phyloP scores from a whole-genome alignment of 2,113 vertebrate genomes.

The Scopus umbretta region DNA sequence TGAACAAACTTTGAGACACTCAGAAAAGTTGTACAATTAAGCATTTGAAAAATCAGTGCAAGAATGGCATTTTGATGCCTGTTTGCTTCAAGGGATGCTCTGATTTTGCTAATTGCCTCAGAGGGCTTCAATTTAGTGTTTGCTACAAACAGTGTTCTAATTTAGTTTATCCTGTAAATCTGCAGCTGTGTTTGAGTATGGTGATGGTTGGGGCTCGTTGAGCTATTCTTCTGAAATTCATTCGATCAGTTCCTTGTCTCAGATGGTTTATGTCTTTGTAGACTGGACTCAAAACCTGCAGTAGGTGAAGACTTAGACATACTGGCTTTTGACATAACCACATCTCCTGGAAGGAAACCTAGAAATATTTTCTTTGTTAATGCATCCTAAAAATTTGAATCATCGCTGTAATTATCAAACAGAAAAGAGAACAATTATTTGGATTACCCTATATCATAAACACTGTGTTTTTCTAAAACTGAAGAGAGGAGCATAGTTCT shows the following conservation, averaged over 20 bases:
- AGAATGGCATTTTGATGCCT: constrained; percentile 27
- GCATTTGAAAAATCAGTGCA: constrained; percentile 31
- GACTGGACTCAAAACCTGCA: neutral
- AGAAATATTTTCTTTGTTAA: neutral
- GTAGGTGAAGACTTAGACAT: neutral
- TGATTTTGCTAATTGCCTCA: constrained; percentile 66
- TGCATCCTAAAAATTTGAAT: neutral
- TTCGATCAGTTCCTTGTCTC: neutral
- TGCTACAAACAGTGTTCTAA: constrained; percentile 63
- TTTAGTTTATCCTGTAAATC: constrained; percentile 14
- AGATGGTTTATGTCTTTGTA: constrained; percentile 23
- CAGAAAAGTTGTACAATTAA: neutral
- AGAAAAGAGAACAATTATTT: neutral
- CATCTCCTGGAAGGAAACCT: neutral
- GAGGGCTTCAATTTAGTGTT: constrained; percentile 61
- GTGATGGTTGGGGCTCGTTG: neutral
- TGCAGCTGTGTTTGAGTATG: constrained; percentile 53
- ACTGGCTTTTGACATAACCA: neutral
- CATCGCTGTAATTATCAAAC: neutral
- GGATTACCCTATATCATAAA: neutral
- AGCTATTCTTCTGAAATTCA: constrained; percentile 28
- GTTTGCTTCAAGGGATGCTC: constrained; percentile 62
- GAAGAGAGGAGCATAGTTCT: neutral
- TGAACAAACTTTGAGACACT: neutral
- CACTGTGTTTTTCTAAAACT: too few relatives aligned